Evolutionary conservation across 2,113 vertebrate species (phyloP).

Genomic region (Australoheros scitulus): DNA sequence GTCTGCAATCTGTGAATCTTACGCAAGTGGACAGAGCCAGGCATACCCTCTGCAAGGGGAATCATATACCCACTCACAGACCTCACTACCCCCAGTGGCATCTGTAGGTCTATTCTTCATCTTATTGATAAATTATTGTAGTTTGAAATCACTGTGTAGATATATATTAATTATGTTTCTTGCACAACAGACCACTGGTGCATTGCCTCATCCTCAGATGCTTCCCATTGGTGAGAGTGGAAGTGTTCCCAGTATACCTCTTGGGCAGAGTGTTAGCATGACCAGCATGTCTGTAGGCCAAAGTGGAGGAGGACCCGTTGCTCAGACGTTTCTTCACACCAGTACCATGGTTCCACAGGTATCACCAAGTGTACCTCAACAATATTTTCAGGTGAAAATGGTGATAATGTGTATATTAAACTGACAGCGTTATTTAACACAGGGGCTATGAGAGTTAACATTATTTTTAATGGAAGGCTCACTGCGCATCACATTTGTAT

Average conservation of each 20-base stretch:
- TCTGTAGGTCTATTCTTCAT: constrained; percentile 73
- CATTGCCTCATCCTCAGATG: constrained; percentile 70
- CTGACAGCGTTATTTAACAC: constrained; percentile 7
- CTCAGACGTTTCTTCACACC: constrained; percentile 77
- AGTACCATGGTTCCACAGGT: constrained; percentile 77
- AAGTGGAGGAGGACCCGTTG: constrained; percentile 72
- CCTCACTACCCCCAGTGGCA: constrained; percentile 75
- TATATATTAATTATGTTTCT: constrained; percentile 24
- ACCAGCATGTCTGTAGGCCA: constrained; percentile 69
- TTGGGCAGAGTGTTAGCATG: constrained; percentile 75
- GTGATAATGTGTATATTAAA: constrained; percentile 10
- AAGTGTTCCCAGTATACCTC: constrained; percentile 70
- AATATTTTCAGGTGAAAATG: constrained; percentile 80
- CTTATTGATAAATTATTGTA: background rate
- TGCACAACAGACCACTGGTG: constrained; percentile 58
- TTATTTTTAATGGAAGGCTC: background rate
- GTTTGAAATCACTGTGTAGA: background rate
- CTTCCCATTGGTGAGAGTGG: constrained; percentile 74
- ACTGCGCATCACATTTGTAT: background rate
- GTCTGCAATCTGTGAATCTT: constrained; percentile 78
- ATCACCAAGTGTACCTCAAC: constrained; percentile 78
- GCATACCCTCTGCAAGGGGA: constrained; percentile 75
- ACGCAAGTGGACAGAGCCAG: constrained; percentile 77
- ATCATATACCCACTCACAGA: constrained; percentile 65
- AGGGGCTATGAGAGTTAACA: background rate